Percentiles rank a stretch among this genome's conserved stretches.
Evolutionary conservation across 2,797 vertebrate species (phyloP).

Genomic region (Clarias pachynema): DNA sequence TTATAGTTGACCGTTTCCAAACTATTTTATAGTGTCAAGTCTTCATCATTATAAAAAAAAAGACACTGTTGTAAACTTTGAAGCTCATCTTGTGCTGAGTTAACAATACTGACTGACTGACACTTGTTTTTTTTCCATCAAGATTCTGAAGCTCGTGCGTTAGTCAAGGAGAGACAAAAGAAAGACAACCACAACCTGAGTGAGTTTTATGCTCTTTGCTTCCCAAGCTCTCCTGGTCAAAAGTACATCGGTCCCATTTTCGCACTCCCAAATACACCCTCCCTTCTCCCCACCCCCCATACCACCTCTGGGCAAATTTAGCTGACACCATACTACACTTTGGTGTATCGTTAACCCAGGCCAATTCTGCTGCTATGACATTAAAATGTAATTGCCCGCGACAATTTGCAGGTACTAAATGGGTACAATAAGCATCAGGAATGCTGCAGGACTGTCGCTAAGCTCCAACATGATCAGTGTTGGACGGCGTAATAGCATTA

Average conservation of each 20-base stretch:
- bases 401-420: conserved; percentile 57
- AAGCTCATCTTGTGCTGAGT: neutral
- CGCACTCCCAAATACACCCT: conserved; percentile 36
- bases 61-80: neutral
- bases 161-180: conserved; percentile 97
- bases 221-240: conserved; percentile 40
- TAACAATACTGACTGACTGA: conserved; percentile 16
- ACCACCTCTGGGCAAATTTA: conserved; percentile 61
- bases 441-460: conserved; percentile 16
- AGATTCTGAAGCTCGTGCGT: conserved; percentile 88
- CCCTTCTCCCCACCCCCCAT: conserved; percentile 38
- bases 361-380: conserved; percentile 76
- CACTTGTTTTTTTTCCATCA: conserved; percentile 69
- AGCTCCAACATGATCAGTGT: conserved; percentile 19
- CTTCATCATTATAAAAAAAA: neutral
- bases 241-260: conserved; percentile 50
- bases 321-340: conserved; percentile 71
- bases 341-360: conserved; percentile 78
- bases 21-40: neutral
- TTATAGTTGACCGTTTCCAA: neutral
- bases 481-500: conserved; percentile 27
- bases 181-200: conserved; percentile 99
- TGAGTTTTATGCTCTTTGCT: conserved; percentile 71
- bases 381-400: conserved; percentile 74
- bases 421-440: conserved; percentile 46